phyloP scores from a whole-genome alignment of 2,888 invertebrate genomes.

The Rhogogaster chlorosoma region DNA sequence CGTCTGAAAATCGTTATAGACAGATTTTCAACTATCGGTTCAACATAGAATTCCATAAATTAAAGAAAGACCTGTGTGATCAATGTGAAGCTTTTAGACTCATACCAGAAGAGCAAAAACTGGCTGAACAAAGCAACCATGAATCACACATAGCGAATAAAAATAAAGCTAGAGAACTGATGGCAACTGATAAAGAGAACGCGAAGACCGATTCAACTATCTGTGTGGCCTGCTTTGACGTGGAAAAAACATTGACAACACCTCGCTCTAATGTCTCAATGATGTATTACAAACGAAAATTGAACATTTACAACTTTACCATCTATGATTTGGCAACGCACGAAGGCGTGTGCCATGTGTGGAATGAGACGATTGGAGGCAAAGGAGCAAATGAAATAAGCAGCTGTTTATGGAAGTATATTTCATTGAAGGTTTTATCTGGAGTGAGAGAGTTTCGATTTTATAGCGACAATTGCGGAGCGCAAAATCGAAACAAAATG shows the following conservation, averaged over 20 bases:
- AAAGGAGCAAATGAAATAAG: constrained; percentile 56
- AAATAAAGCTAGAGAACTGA: constrained; percentile 38
- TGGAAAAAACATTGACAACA: constrained; percentile 55
- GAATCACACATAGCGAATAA: neutral
- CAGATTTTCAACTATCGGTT: constrained; percentile 54
- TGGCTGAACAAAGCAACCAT: neutral
- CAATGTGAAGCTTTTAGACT: constrained; percentile 52
- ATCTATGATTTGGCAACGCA: constrained; percentile 53
- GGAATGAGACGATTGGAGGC: constrained; percentile 56
- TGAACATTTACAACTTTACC: constrained; percentile 53
- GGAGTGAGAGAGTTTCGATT: constrained; percentile 46
- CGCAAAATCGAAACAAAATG: constrained; percentile 53
- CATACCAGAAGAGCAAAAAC: constrained; percentile 13
- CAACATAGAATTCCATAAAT: constrained; percentile 51
- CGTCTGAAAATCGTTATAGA: constrained; percentile 34
- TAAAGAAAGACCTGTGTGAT: constrained; percentile 24
- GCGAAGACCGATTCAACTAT: constrained; percentile 16
- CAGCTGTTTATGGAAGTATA: constrained; percentile 46
- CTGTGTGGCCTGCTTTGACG: constrained; percentile 54
- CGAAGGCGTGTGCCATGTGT: constrained; percentile 51
- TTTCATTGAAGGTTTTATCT: constrained; percentile 2
- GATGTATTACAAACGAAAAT: constrained; percentile 55
- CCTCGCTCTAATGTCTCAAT: constrained; percentile 53
- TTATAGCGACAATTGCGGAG: constrained; percentile 35
- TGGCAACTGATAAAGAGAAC: constrained; percentile 53